A percentile compares a stretch with the other conserved stretches of the same genome.
Conservation (phyloP, 2,888 invertebrate species). For the Allygus modestus region DNA sequence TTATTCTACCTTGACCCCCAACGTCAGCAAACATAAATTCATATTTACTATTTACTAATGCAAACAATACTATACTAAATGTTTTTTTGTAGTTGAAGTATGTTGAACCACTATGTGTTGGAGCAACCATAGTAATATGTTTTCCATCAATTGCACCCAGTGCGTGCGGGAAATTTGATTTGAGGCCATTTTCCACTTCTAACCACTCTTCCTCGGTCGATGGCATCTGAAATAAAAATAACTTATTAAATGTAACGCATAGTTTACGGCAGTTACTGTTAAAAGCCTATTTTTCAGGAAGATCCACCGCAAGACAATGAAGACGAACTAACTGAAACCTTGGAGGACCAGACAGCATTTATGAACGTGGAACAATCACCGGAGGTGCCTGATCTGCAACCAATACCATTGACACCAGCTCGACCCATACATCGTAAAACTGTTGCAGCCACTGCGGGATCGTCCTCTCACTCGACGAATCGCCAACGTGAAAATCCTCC, state of each 20-base stretch:
- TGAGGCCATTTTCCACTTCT: conserved; percentile 61
- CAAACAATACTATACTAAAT: conserved; percentile 71
- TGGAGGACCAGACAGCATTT: conserved; percentile 35
- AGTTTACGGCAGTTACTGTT: conserved; percentile 17
- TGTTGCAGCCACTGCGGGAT: conserved; percentile 36
- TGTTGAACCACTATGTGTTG: conserved; percentile 70
- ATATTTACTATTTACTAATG: conserved; percentile 71
- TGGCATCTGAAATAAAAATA: conserved; percentile 64
- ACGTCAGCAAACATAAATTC: conserved; percentile 72
- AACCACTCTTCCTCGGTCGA: conserved; percentile 63
- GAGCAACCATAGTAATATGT: conserved; percentile 70
- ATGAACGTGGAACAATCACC: conserved; percentile 42
- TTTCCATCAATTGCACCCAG: conserved; percentile 71
- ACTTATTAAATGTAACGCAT: conserved; percentile 32
- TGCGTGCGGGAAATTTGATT: conserved; percentile 58
- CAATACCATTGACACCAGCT: conserved; percentile 31
- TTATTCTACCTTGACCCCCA: conserved; percentile 71
- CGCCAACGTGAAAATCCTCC: conserved; percentile 62
- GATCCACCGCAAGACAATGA: conserved; percentile 26
- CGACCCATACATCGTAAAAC: conserved; percentile 50
- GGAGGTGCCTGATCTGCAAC: conserved; percentile 40
- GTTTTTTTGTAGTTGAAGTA: conserved; percentile 72
- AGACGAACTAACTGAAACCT: conserved; percentile 27
- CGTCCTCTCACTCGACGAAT: conserved; percentile 44
- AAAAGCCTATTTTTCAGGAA: conserved; percentile 45